Base-by-base conservation (phyloP, 2,888 invertebrate genomes). In the Gari tellinella region DNA sequence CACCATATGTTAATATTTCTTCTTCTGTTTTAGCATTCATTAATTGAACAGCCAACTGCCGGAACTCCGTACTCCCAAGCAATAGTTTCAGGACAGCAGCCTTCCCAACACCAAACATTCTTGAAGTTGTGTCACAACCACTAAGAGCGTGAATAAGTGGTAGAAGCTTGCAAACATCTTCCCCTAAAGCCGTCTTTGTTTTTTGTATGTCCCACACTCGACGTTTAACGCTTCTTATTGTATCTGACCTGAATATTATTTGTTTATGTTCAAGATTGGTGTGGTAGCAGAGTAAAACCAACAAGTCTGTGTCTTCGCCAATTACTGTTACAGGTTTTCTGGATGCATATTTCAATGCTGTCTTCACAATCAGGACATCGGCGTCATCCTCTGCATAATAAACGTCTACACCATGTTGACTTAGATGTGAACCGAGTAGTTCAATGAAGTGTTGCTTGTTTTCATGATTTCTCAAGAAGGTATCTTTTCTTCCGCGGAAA, bases 51-150 rank as follows among this genome's bases (percentile, higher is more conserved):
- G 10, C 21, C 10, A 10, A 7, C 12, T 23, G 10, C n/a, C n/a
- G 19, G n/a, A 49, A 49, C 5, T 49, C 10, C 10, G 40, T 12
- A 49, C 23, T 23, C 8, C 23, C 17, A 17, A 37, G 12, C 10
- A 51, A 2, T 31, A 15, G 3, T 15, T 72, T 66, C 10, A 73
- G 43, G 3, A 23, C 41, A n/a, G 38, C 14, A 4, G 51, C 61
- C 48, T 81, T 75, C 0, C 81, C 75, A 12, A 63, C 23, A 7
- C 81, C 72, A 58, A 43, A 81, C 21, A 80, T 17, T 23, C 78
- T 57, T 8, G 64, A 64, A 15, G 68, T 73, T 19, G 73, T 74
- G 57, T 82, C 73, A 55, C 79, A 77, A n/a, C 75, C 72, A 2
- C 40, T 31, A 19, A 81, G 14, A 19, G 80, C 78, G 58, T 83